phyloP scores from a whole-genome alignment of 2,888 invertebrate species.

The Synergus laeviventris region DNA sequence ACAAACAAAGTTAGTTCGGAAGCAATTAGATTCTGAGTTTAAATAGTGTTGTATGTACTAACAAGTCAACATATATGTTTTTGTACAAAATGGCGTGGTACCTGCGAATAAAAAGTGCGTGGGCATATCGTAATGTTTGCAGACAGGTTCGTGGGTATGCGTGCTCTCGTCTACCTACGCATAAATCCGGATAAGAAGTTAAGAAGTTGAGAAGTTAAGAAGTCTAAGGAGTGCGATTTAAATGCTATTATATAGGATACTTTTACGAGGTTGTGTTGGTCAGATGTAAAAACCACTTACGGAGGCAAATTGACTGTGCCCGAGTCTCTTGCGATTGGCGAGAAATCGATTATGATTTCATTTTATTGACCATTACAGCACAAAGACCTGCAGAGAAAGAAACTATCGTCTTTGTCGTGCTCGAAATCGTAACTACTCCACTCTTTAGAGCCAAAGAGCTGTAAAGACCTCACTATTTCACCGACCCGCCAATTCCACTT shows the following conservation, averaged over 20 bases:
- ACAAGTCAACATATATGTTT: constrained; percentile 9
- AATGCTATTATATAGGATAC: constrained; percentile 47
- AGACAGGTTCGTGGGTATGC: constrained; percentile 25
- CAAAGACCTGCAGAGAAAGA: constrained; percentile 60
- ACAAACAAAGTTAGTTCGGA: neutral
- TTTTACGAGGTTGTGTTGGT: constrained; percentile 61
- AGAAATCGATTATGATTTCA: constrained; percentile 69
- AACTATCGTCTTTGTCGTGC: constrained; percentile 50
- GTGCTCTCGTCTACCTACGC: constrained; percentile 36
- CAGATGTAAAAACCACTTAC: constrained; percentile 69
- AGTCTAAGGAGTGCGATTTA: constrained; percentile 58
- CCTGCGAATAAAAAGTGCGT: constrained; percentile 32
- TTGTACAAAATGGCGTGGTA: constrained; percentile 14
- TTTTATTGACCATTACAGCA: constrained; percentile 69
- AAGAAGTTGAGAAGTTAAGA: constrained; percentile 11
- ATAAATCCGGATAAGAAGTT: constrained; percentile 54
- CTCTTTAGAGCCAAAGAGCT: neutral
- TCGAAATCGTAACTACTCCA: constrained; percentile 26
- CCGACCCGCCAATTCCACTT: constrained; percentile 8
- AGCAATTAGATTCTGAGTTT: neutral
- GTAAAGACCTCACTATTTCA: constrained; percentile 1
- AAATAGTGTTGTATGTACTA: neutral
- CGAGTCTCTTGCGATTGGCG: constrained; percentile 62
- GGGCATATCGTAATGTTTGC: constrained; percentile 36
- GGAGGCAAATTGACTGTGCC: constrained; percentile 66